Percentiles rank a stretch among this genome's conserved stretches.
Conservation (phyloP, 2,113 vertebrate species). For the Dolichotis patagonum region DNA sequence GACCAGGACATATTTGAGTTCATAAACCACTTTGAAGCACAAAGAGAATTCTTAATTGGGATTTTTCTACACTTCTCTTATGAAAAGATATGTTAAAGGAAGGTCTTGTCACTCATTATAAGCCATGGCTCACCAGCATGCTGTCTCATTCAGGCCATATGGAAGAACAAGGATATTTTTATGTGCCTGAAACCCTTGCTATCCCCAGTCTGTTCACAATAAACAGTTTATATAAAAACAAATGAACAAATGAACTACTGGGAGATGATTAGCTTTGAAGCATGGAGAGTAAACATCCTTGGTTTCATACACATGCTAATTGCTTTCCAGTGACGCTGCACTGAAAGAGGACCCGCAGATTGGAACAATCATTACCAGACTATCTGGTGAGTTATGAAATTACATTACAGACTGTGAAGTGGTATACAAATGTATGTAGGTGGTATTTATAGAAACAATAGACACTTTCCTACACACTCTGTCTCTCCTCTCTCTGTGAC, state of each 20-base stretch:
- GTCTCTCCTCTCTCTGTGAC: neutral
- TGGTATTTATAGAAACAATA: neutral
- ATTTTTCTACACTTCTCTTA: neutral
- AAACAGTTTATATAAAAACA: slow-evolving; percentile 26
- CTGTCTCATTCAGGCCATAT: neutral
- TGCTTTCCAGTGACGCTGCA: neutral
- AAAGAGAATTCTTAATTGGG: neutral
- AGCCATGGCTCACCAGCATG: neutral
- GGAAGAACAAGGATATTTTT: slow-evolving; percentile 2
- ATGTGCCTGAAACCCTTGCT: neutral
- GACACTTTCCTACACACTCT: neutral
- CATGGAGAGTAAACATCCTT: neutral
- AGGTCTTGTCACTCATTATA: neutral
- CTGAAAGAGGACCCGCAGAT: neutral
- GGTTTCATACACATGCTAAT: neutral
- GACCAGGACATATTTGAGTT: neutral
- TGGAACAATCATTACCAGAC: neutral
- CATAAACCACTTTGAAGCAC: neutral
- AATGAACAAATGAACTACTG: slow-evolving; percentile 37
- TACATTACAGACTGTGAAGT: neutral
- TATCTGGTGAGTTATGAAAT: neutral
- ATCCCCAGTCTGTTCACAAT: neutral
- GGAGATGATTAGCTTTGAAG: slow-evolving; percentile 55
- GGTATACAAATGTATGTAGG: neutral
- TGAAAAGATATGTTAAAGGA: neutral